These are phyloP conservation scores for Eulemur albifrons DNA, from an alignment of 2,797 vertebrate genomes.

Conservation along the genomic window DNA sequence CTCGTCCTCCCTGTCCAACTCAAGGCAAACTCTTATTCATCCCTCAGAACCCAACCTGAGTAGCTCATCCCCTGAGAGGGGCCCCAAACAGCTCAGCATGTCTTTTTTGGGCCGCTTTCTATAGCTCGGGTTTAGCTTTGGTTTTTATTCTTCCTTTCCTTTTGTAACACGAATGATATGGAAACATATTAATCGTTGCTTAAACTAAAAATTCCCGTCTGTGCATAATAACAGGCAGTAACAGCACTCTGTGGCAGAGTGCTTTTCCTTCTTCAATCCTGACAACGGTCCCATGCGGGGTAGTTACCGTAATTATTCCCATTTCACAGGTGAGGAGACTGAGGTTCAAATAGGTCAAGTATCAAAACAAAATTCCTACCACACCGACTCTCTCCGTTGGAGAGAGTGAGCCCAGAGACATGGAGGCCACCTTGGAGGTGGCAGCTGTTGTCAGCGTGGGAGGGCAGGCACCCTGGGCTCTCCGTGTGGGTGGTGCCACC, in stretches of 20 bases:
- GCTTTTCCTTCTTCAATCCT: not conserved
- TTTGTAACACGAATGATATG: not conserved
- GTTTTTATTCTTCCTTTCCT: not conserved
- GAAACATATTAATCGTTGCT: not conserved
- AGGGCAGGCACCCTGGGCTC: not conserved
- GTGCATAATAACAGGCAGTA: accelerated
- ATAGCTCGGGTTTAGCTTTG: not conserved
- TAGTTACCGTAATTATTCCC: not conserved
- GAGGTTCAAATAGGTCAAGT: not conserved
- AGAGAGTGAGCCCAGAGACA: not conserved
- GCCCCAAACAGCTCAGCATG: not conserved
- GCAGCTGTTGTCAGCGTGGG: not conserved
- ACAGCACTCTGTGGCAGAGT: not conserved
- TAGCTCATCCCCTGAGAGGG: accelerated
- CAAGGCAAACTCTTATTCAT: not conserved
- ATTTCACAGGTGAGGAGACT: not conserved
- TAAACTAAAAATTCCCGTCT: not conserved
- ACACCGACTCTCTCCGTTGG: not conserved
- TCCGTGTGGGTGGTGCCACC: accelerated
- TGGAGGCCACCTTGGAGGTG: too few species aligned
- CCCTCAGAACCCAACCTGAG: not conserved
- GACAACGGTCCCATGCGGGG: accelerated
- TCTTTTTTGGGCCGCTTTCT: not conserved
- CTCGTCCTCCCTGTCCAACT: not conserved
- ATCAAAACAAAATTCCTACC: not conserved